A percentile compares a stretch with the other conserved stretches of the same genome.
phyloP scores from a whole-genome alignment of 2,888 invertebrate species.

The Nemurella pictetii region DNA sequence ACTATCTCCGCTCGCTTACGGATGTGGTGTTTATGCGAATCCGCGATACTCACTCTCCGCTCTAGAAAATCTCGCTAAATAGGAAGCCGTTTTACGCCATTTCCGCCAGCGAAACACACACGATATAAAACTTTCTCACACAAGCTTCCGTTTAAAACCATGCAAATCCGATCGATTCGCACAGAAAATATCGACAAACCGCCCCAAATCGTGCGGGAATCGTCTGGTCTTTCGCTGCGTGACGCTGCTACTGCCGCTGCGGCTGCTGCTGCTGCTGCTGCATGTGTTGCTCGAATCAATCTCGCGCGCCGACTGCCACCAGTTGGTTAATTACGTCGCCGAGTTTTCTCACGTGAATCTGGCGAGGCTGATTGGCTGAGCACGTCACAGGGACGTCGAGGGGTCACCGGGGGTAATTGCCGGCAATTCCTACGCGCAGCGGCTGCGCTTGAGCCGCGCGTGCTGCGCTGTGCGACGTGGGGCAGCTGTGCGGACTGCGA shows the following conservation, averaged over 20 bases:
- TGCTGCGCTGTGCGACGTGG: background rate
- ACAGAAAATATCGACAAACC: background rate
- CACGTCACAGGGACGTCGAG: background rate
- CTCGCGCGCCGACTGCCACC: background rate
- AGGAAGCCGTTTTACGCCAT: background rate
- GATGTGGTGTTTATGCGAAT: background rate
- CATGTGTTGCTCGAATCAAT: background rate
- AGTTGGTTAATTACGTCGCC: background rate
- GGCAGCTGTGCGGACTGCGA: no score
- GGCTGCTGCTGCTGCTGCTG: no score
- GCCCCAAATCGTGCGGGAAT: no score
- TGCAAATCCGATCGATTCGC: background rate
- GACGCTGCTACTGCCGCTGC: no score
- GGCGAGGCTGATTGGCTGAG: background rate
- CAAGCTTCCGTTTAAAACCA: background rate
- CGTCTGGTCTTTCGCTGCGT: no score
- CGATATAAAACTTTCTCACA: background rate
- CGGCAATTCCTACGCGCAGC: background rate
- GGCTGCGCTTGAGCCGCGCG: background rate
- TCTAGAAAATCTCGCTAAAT: background rate
- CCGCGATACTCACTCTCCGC: no score
- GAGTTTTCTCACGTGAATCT: slow-evolving; percentile 7
- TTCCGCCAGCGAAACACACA: background rate
- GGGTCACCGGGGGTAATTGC: background rate
- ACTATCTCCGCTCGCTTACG: background rate